Evolutionary conservation across 2,888 invertebrate genomes (phyloP).

Genomic region (Steromphala cineraria): DNA sequence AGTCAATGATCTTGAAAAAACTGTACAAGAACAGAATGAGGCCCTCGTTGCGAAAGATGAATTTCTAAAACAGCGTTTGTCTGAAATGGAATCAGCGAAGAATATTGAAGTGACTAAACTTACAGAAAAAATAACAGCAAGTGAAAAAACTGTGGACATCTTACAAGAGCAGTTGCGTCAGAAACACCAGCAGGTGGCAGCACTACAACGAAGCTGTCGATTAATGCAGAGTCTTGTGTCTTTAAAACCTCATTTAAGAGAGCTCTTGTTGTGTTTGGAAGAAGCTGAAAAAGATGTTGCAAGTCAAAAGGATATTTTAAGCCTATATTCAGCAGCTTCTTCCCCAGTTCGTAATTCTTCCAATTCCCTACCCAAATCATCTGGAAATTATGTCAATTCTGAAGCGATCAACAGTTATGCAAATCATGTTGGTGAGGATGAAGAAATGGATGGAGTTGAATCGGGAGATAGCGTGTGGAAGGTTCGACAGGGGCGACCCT

Average conservation of each 20-base stretch:
- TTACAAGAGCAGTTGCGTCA: slow-evolving; percentile 48
- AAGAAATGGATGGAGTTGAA: slow-evolving; percentile 17
- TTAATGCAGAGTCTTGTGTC: slow-evolving; percentile 32
- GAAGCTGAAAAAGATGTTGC: slow-evolving; percentile 37
- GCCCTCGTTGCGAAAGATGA: slow-evolving; percentile 55
- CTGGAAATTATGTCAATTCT: neutral
- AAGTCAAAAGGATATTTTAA: slow-evolving; percentile 35
- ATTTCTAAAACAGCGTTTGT: slow-evolving; percentile 30
- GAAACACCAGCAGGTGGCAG: slow-evolving; percentile 43
- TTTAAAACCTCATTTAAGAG: slow-evolving; percentile 35
- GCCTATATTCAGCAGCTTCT: slow-evolving; percentile 18
- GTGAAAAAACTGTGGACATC: slow-evolving; percentile 48
- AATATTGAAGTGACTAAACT: slow-evolving; percentile 39
- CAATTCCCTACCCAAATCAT: neutral
- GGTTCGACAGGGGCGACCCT: slow-evolving; percentile 17
- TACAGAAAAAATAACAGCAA: slow-evolving; percentile 38
- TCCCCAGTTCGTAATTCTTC: slow-evolving; percentile 18
- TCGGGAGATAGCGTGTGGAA: neutral
- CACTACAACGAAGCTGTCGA: slow-evolving; percentile 34
- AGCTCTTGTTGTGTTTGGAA: slow-evolving; percentile 37
- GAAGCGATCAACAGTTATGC: neutral
- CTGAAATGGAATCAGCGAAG: slow-evolving; percentile 36
- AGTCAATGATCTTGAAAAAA: slow-evolving; percentile 68
- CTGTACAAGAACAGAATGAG: slow-evolving; percentile 57
- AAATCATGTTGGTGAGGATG: neutral